Evolutionary conservation across 1,140 invertebrate genomes (phyloP), one percentile per base, ranked within the genome.

Genomic region (Nephila pilipes): DNA sequence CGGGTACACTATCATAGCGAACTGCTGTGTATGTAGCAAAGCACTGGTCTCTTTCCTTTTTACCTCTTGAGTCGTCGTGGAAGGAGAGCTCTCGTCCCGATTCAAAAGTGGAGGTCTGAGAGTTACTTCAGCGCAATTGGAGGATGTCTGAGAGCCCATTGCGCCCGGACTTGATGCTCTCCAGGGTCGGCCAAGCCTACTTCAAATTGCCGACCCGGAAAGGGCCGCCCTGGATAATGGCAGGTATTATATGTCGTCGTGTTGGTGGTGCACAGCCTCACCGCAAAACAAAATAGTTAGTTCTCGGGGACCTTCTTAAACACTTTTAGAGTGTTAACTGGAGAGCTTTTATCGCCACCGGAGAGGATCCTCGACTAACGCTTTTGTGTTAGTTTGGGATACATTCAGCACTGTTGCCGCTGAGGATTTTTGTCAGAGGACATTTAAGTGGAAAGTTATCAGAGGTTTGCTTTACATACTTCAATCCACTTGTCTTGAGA

Each of bases 121-220:
- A 91, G 90, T 91, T 91, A 91, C 90, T 91, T 85, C 90, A 91
- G 80, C 79, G 58, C 80, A 91, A 91, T 91, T 91, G 90, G 80
- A 91, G 90, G 90, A 65, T n/a, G 25, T 65, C 80, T 69, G 80
- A 85, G 90, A 54, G 79, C 75, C 88, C 75, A 36, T 81, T 81
- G 54, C 88, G 57, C 58, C 57, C 90, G 58, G 90, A 85, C 79
- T 89, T 79, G 87, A 89, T 89, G 87, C 65, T 79, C 87, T 89
- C 87, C 25, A 89, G 65, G 87, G 87, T 89, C 87, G 87, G 46
- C 87, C 87, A 55, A 89, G 87, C 87, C 87, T 89, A 75, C 87
- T 89, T 89, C 87, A 89, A 79, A 89, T 57, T 89, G 87, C 69
- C 88, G 88, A 81, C 88, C 88, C 88, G 88, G 75, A 90, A 90